A percentile compares a stretch with the other conserved stretches of the same genome.
These are phyloP conservation scores for Agrilus biguttatus DNA, from an alignment of 2,888 invertebrate genomes.

Conservation along the genomic window DNA sequence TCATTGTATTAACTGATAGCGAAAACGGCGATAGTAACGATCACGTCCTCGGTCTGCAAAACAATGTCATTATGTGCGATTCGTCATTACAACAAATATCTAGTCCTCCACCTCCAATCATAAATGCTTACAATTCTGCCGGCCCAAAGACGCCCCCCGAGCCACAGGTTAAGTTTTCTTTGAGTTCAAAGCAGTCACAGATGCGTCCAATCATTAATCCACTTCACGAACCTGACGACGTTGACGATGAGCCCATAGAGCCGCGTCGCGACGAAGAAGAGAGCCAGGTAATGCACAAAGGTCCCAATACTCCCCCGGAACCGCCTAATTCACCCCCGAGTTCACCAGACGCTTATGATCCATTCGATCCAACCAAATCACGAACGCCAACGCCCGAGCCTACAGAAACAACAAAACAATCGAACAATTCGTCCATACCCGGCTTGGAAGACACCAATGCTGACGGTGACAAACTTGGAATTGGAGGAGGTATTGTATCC, in stretches of 20 bases:
- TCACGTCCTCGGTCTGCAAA: conserved; percentile 9
- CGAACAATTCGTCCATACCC: conserved; percentile 4
- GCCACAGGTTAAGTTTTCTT: conserved; percentile 48
- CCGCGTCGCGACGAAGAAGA: conserved; percentile 17
- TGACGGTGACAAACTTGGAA: conserved; percentile 12
- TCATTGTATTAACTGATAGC: conserved; percentile 74
- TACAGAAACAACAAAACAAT: conserved; percentile 10
- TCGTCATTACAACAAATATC: conserved; percentile 18
- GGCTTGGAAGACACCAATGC: conserved; percentile 11
- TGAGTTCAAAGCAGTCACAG: conserved; percentile 36
- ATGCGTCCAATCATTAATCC: conserved; percentile 43
- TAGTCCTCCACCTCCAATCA: conserved; percentile 19
- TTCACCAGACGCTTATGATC: conserved; percentile 77
- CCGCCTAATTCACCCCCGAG: conserved; percentile 53
- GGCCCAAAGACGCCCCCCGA: conserved; percentile 67
- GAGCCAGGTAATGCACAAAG: conserved; percentile 35
- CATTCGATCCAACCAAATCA: conserved; percentile 81
- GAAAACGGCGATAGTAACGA: conserved; percentile 35
- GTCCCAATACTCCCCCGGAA: conserved; percentile 58
- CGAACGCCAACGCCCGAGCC: conserved; percentile 47
- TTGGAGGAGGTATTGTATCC: conserved; percentile 6
- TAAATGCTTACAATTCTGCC: conserved; percentile 26
- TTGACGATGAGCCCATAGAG: conserved; percentile 16
- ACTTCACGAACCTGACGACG: conserved; percentile 42
- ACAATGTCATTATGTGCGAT: conserved; percentile 10